Evolutionary conservation across 2,113 vertebrate species (phyloP).

Genomic region (Myiagra hebetior): DNA sequence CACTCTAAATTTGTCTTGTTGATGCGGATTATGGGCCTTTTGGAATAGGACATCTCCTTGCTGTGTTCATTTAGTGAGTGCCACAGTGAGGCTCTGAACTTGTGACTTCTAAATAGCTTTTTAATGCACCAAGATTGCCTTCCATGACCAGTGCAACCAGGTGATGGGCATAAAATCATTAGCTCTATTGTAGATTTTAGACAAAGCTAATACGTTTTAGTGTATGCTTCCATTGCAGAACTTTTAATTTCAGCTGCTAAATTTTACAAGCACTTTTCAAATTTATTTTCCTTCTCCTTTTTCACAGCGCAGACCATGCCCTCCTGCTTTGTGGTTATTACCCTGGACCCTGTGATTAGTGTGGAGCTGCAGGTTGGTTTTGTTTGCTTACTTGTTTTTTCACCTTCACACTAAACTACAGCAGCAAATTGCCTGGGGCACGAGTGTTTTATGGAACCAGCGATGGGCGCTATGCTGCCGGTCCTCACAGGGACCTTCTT

Average conservation of each 20-base stretch:
- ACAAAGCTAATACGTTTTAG: neutral
- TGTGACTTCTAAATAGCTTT: neutral
- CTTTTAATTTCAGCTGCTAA: neutral
- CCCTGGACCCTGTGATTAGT: neutral
- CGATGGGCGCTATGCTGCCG: rapidly evolving
- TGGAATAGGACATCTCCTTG: neutral
- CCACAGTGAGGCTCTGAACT: neutral
- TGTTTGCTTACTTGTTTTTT: neutral
- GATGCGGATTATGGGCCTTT: neutral
- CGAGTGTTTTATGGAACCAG: neutral
- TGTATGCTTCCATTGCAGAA: neutral
- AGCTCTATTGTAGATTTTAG: neutral
- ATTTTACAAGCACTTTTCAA: neutral
- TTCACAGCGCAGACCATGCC: neutral
- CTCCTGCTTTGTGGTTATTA: neutral
- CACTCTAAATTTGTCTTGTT: slow-evolving; percentile 36
- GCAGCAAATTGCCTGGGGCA: neutral
- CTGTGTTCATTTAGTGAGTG: neutral
- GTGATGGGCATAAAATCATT: neutral
- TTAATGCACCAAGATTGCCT: neutral
- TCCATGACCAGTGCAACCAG: neutral
- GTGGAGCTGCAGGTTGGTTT: neutral
- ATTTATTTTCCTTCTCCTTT: neutral
- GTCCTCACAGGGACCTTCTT: neutral
- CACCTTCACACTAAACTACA: slow-evolving; percentile 44